Percentiles rank a stretch among this genome's conserved stretches.
Evolutionary conservation across 2,797 vertebrate species (phyloP).

Genomic region (Hippopotamyrus pictus): DNA sequence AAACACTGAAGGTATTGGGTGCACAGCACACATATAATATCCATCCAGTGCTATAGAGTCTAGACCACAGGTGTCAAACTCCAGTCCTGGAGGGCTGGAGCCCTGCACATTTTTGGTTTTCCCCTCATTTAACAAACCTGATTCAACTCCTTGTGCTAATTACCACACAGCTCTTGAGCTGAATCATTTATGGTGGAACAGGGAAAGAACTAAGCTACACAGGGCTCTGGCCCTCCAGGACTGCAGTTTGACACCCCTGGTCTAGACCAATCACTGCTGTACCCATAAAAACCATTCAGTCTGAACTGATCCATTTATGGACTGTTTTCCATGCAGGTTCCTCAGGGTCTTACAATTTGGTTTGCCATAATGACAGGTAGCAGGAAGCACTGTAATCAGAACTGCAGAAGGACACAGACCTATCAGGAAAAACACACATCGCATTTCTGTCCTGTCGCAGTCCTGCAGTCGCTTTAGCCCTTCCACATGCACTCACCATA

Average conservation of each 20-base stretch:
- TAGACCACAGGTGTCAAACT: no score
- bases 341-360: background rate
- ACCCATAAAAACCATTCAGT: background rate
- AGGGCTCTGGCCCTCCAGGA: no score
- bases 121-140: no score
- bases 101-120: no score
- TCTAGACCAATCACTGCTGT: background rate
- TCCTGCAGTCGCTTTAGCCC: background rate
- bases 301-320: background rate
- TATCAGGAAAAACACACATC: background rate
- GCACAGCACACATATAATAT: background rate
- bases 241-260: no score
- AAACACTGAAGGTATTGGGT: background rate
- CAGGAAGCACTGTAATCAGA: slow-evolving; percentile 14
- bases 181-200: no score
- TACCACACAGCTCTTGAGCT: no score
- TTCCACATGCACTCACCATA: background rate
- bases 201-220: no score
- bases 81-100: no score
- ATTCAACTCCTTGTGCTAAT: no score
- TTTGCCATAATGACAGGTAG: background rate
- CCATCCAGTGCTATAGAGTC: background rate
- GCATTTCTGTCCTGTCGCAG: background rate
- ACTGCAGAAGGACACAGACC: background rate
- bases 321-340: slow-evolving; percentile 4